phyloP scores from a whole-genome alignment of 2,797 vertebrate genomes.

The Vireo griseus region DNA sequence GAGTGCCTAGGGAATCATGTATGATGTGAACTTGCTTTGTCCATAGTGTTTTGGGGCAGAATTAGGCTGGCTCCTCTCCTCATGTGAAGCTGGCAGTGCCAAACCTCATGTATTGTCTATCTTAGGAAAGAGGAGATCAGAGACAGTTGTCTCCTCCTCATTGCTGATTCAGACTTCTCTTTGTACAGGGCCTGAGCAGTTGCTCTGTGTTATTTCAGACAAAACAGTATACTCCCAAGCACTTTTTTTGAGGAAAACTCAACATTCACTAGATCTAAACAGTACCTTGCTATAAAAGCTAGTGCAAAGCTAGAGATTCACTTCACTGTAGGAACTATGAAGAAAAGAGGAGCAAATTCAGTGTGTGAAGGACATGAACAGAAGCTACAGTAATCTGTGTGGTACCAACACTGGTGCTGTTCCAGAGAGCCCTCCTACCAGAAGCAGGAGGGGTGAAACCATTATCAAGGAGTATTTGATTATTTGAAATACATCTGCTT shows the following conservation, averaged over 20 bases:
- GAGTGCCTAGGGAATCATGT: not conserved
- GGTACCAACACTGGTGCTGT: not conserved
- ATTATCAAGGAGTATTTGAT: not conserved
- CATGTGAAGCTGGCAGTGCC: not conserved
- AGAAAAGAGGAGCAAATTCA: not conserved
- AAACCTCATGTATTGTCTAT: not conserved
- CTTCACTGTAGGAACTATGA: not conserved
- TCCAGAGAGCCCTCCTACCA: accelerated
- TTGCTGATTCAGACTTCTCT: not conserved
- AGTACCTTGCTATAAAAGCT: not conserved
- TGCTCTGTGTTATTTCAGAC: not conserved
- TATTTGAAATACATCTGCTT: not conserved
- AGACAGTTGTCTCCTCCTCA: not conserved
- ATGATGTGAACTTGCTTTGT: not conserved
- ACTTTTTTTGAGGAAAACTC: not conserved
- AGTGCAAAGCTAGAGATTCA: not conserved
- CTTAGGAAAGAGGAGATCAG: not conserved
- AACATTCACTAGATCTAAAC: not conserved
- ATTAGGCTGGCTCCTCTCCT: not conserved
- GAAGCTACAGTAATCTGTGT: not conserved
- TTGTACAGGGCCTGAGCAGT: not conserved
- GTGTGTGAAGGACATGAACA: not conserved
- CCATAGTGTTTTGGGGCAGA: not conserved
- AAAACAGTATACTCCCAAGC: not conserved
- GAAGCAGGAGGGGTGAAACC: not conserved